phyloP scores from a whole-genome alignment of 2,113 vertebrate species.

The Ranitomeya variabilis region DNA sequence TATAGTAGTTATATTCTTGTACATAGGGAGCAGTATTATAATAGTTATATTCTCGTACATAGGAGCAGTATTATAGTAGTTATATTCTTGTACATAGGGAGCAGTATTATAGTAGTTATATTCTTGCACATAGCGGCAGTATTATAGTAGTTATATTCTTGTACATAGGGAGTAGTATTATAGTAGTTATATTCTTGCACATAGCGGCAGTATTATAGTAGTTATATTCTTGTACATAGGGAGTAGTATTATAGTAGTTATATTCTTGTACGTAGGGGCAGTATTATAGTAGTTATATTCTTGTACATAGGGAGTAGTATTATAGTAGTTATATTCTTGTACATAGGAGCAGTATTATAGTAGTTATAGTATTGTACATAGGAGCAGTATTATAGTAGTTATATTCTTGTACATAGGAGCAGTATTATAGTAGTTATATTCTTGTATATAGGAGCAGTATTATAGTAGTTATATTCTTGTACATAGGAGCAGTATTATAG shows the following conservation, averaged over 20 bases:
- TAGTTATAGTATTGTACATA: slow-evolving; percentile 7
- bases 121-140: background rate
- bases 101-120: slow-evolving; percentile 14
- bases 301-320: background rate
- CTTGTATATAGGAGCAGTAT: background rate
- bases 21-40: too few relatives aligned
- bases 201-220: slow-evolving; percentile 18
- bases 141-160: slow-evolving; percentile 19
- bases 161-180: slow-evolving; percentile 15
- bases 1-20: too few relatives aligned
- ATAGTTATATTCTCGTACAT: too few relatives aligned
- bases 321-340: slow-evolving; percentile 12
- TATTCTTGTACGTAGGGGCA: background rate
- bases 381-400: slow-evolving; percentile 4
- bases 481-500: background rate
- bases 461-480: slow-evolving; percentile 12
- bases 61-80: slow-evolving; percentile 6
- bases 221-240: slow-evolving; percentile 21
- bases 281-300: slow-evolving; percentile 7
- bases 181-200: slow-evolving; percentile 11
- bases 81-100: background rate
- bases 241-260: slow-evolving; percentile 17
- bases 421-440: slow-evolving; percentile 16
- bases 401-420: background rate
- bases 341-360: background rate